phyloP scores from a whole-genome alignment of 2,888 invertebrate species.

The Lucinisca nassula region DNA sequence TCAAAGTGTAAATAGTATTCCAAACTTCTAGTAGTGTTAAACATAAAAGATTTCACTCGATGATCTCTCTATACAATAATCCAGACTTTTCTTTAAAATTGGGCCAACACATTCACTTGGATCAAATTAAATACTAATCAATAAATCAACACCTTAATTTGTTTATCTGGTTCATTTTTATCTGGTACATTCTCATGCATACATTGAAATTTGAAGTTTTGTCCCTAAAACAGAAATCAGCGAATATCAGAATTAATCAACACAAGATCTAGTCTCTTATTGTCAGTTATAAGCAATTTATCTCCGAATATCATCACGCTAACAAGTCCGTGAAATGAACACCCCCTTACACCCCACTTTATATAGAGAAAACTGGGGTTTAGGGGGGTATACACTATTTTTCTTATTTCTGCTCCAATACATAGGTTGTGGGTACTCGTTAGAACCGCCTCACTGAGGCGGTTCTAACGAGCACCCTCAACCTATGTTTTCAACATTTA shows the following conservation, averaged over 20 bases:
- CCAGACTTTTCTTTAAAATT: neutral
- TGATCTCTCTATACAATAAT: neutral
- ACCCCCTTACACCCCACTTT: no score
- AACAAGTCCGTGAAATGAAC: no score
- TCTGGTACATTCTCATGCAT: no score
- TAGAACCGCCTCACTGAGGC: no score
- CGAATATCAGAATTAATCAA: neutral
- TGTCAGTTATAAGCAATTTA: neutral
- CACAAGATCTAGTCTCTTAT: neutral
- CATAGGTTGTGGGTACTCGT: no score
- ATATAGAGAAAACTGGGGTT: no score
- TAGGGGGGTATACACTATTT: no score
- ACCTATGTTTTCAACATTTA: no score
- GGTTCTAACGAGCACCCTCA: no score
- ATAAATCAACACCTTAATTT: neutral
- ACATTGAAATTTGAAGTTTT: no score
- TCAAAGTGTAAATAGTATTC: neutral
- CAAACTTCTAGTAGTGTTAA: neutral
- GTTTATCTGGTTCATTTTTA: no score
- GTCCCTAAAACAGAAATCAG: neutral
- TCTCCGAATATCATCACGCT: neutral
- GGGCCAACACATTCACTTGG: neutral
- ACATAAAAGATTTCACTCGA: neutral
- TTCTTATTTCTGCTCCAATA: no score
- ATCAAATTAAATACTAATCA: neutral